Percentiles rank a stretch among this genome's conserved stretches.
Evolutionary conservation across 2,113 vertebrate species (phyloP).

Genomic region (Rynchops niger): DNA sequence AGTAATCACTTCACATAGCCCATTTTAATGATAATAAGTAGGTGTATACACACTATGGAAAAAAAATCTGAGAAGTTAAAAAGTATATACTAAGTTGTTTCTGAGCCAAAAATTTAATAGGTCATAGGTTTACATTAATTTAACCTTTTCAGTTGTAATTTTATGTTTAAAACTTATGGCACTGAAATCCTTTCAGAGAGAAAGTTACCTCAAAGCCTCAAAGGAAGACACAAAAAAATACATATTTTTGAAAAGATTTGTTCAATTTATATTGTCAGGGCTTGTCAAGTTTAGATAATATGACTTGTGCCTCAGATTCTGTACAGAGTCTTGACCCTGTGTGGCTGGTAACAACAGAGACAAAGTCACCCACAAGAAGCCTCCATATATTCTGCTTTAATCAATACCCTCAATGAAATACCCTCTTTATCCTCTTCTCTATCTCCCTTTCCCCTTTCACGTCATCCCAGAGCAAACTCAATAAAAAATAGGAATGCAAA

Average conservation of each 20-base stretch:
- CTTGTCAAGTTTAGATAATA: background rate
- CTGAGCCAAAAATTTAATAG: background rate
- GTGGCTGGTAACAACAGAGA: background rate
- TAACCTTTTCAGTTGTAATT: background rate
- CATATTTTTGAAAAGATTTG: fast-evolving
- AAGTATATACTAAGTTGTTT: background rate
- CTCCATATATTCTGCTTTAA: background rate
- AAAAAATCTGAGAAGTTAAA: background rate
- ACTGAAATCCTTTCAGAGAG: background rate
- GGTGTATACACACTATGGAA: background rate
- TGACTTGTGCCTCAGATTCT: background rate
- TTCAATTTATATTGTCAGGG: background rate
- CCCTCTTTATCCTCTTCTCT: background rate
- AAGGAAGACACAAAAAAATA: background rate
- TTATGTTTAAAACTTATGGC: background rate
- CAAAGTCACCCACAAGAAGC: background rate
- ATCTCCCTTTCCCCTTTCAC: background rate
- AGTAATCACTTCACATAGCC: background rate
- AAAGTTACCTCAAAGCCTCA: background rate
- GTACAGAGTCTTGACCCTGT: background rate
- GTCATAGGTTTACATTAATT: fast-evolving
- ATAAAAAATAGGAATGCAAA: background rate
- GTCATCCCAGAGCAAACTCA: background rate
- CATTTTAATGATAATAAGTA: background rate
- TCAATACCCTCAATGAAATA: background rate